Base-by-base conservation (phyloP, 2,113 vertebrate genomes). In the Genyomyrus donnyi region DNA sequence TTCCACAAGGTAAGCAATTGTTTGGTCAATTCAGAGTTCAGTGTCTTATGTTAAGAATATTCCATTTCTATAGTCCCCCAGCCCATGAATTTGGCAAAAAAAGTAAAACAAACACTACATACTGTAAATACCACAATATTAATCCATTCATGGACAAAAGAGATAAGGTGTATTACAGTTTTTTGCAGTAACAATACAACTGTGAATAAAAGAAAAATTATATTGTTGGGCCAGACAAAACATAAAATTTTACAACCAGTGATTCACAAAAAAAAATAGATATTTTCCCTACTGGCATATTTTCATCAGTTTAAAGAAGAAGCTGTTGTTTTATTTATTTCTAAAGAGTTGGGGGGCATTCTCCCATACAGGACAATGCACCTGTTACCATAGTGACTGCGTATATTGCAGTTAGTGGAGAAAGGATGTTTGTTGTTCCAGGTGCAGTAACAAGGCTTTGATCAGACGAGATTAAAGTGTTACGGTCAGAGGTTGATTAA, bases 401-500 rank as follows among this genome's bases (percentile, higher is more conserved):
- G 45, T 42, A 84, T 85, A 6, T 8, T 85, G 24, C 42, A 50
- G 49, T 42, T 45, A 89, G 70, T 15, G 48, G n/a, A 31, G 74
- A 15, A 50, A 21, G 49, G 15, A 39, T 52, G 50, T 80, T 53
- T 21, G 31, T 45, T 84, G 35, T 35, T 80, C 31, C 45, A 80
- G 35, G 88, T 89, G 62, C 39, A 49, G 58, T 88, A 74, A 74
- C 58, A n/a, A 48, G 42, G 46, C 45, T 88, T 62, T 77, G 46
- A 31, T 50, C 58, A 50, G 58, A 45, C 42, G 45, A 27, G 42
- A 88, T 42, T 88, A 42, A 88, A 88, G 39, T 45, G 58, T 31
- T 66, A 88, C 24, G 42, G 45, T 66, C 56, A 88, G 87, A 35
- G 53, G 56, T 85, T 85, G 83, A 85, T 49, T 19, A 88, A 49